These are phyloP conservation scores for Probaryconus sp. DNA, from an alignment of 1,140 invertebrate genomes.

Conservation along the genomic window DNA sequence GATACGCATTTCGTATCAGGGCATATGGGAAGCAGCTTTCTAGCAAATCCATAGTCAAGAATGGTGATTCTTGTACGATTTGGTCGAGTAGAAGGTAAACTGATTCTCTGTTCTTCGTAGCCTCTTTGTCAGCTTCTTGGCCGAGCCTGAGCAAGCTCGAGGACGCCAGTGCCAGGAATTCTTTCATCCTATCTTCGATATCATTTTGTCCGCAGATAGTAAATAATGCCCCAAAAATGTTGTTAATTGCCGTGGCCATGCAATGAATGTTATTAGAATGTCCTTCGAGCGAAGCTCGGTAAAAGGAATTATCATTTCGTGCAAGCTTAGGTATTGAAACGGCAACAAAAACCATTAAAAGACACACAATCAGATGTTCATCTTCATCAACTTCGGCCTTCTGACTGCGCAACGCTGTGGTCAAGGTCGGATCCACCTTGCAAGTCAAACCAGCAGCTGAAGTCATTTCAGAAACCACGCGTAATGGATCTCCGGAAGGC, in stretches of 20 bases:
- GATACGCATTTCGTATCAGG: conserved; percentile 96
- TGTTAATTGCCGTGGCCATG: conserved; percentile 96
- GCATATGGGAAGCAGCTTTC: conserved; percentile 99
- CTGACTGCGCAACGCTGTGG: conserved; percentile 90
- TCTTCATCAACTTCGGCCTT: conserved; percentile 93
- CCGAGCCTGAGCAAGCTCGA: conserved; percentile 95
- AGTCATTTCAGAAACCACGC: conserved; percentile 97
- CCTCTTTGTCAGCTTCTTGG: conserved; percentile 97
- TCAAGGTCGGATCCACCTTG: conserved; percentile 96
- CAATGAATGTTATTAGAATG: conserved; percentile 99
- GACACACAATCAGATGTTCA: conserved; percentile 95
- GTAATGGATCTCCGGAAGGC: conserved; percentile 93
- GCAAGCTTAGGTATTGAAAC: conserved; percentile 98
- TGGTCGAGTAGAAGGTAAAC: conserved; percentile 97
- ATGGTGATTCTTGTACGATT: conserved; percentile 98
- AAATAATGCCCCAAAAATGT: conserved; percentile 97
- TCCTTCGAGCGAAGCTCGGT: conserved; percentile 93
- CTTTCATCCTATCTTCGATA: conserved; percentile 98
- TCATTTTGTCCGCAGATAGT: conserved; percentile 96
- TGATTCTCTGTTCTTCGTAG: conserved; percentile 95
- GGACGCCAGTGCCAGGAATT: conserved; percentile 97
- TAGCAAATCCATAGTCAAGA: conserved; percentile 97
- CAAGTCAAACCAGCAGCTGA: conserved; percentile 95
- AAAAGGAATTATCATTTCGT: conserved; percentile 91
- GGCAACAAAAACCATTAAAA: conserved; percentile 99